These are phyloP conservation scores for Idris sp. DNA, from an alignment of 1,140 invertebrate genomes.

Conservation along the genomic window DNA sequence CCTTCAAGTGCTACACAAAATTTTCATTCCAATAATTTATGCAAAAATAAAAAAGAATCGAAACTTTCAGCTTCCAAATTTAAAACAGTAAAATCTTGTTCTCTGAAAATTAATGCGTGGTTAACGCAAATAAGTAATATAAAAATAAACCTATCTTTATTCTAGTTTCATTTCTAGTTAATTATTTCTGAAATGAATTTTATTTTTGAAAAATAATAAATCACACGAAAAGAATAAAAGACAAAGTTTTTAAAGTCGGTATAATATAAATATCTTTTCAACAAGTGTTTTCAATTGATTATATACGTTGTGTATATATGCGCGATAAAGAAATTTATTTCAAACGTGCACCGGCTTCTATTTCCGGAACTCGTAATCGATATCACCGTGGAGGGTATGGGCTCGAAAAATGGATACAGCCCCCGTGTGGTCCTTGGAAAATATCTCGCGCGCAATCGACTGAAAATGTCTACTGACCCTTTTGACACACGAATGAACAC, in stretches of 20 bases:
- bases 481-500: constrained; percentile 74
- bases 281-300: constrained; percentile 50
- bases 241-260: neutral
- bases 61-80: too few species aligned
- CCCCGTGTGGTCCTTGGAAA: constrained; percentile 64
- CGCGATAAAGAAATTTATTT: constrained; percentile 55
- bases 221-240: too few species aligned
- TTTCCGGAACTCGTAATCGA: constrained; percentile 61
- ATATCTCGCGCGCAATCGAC: constrained; percentile 73
- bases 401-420: constrained; percentile 56
- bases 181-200: too few species aligned
- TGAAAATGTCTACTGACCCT: constrained; percentile 77
- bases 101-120: too few species aligned
- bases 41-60: too few species aligned
- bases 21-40: too few species aligned
- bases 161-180: too few species aligned
- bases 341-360: constrained; percentile 53
- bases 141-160: too few species aligned
- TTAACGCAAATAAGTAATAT: too few species aligned
- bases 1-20: too few species aligned
- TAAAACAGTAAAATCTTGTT: too few species aligned
- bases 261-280: constrained; percentile 8
- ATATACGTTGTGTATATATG: constrained; percentile 35
- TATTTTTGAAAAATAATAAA: too few species aligned
- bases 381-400: constrained; percentile 49